Conservation (phyloP, 2,797 vertebrate genomes). For the Micropoecilia bifurca region DNA sequence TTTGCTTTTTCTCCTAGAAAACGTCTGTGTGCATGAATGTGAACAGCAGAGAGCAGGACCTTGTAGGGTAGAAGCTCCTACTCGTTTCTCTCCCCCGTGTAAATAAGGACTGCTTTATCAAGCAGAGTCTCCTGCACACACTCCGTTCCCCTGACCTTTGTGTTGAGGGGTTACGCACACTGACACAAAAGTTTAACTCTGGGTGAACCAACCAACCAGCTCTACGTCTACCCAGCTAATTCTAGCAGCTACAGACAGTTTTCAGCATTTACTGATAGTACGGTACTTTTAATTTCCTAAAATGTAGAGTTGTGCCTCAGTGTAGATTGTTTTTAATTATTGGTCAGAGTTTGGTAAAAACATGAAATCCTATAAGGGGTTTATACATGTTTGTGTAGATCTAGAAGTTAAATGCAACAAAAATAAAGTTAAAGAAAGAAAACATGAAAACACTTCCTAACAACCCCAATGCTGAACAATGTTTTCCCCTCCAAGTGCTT, state of each 20-base stretch:
- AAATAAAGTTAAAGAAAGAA: neutral
- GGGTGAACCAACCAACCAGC: slow-evolving; percentile 44
- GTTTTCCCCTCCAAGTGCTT: slow-evolving; percentile 15
- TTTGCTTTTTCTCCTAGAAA: neutral
- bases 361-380: neutral
- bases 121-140: slow-evolving; percentile 35
- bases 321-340: neutral
- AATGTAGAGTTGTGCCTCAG: slow-evolving; percentile 14
- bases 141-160: slow-evolving; percentile 44
- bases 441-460: neutral
- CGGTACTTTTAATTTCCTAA: slow-evolving; percentile 39
- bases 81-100: slow-evolving; percentile 48
- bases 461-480: neutral
- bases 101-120: slow-evolving; percentile 56
- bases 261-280: slow-evolving; percentile 25
- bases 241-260: slow-evolving; percentile 48
- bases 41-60: slow-evolving; percentile 32
- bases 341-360: neutral
- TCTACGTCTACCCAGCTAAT: slow-evolving; percentile 55
- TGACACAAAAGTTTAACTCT: slow-evolving; percentile 56
- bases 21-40: slow-evolving; percentile 7
- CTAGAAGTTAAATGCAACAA: neutral
- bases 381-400: neutral
- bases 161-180: slow-evolving; percentile 49
- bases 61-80: slow-evolving; percentile 59